Evolutionary conservation across 2,888 invertebrate species (phyloP).

Genomic region (Philopedon plagiatum): DNA sequence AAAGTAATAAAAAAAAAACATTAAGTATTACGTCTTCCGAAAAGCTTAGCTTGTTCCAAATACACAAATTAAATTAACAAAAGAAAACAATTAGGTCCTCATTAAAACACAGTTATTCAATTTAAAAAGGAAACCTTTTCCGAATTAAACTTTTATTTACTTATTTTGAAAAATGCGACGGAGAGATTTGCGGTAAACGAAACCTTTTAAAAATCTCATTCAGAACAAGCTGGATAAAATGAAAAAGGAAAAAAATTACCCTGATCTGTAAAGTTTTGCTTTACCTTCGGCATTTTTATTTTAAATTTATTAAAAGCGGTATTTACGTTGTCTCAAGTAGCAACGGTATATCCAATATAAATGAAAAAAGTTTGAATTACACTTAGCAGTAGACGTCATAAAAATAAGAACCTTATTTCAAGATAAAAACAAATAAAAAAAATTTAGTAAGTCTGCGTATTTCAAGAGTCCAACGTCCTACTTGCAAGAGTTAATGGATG

Average conservation of each 20-base stretch:
- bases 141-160: neutral
- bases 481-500: no score
- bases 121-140: neutral
- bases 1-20: neutral
- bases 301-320: neutral
- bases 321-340: neutral
- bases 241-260: conserved; percentile 27
- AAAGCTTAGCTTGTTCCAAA: neutral
- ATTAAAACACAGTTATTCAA: neutral
- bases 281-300: neutral
- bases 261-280: neutral
- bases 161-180: conserved; percentile 12
- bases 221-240: conserved; percentile 5
- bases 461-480: no score
- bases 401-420: no score
- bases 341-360: no score
- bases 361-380: no score
- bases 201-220: conserved; percentile 23
- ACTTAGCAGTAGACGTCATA: no score
- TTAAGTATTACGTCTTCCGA: neutral
- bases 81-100: neutral
- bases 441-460: no score
- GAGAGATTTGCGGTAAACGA: neutral
- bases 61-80: neutral
- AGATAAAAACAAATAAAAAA: no score